phyloP scores from a whole-genome alignment of 2,113 vertebrate genomes.

The Glaucomys volans region DNA sequence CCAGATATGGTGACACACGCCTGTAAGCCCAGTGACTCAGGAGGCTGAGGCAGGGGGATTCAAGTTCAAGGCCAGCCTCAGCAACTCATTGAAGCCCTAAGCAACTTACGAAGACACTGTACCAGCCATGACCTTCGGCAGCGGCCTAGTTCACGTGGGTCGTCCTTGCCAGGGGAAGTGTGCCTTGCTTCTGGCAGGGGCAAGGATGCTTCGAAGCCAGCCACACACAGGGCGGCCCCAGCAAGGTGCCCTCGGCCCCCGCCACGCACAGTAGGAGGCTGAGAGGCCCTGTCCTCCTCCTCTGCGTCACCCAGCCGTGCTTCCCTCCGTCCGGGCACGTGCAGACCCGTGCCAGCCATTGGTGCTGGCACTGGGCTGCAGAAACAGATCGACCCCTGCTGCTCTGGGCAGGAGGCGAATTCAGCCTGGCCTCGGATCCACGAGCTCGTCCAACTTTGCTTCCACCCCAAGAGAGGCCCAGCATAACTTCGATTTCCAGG shows the following conservation, averaged over 20 bases:
- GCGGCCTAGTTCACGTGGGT: background rate
- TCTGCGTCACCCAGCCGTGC: accelerated
- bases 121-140: accelerated
- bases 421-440: background rate
- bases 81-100: too few relatives aligned
- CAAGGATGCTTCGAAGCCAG: background rate
- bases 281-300: background rate
- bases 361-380: accelerated
- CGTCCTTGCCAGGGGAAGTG: background rate
- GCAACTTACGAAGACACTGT: too few relatives aligned
- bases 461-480: accelerated
- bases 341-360: background rate
- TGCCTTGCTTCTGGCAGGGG: background rate
- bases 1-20: too few relatives aligned
- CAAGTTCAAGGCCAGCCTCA: too few relatives aligned
- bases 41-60: too few relatives aligned
- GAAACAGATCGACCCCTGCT: accelerated
- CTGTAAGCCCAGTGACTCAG: too few relatives aligned
- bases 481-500: too few relatives aligned
- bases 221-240: accelerated
- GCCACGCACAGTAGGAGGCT: accelerated
- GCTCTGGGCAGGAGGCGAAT: background rate
- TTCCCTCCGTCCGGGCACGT: too few relatives aligned
- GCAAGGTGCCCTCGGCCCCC: accelerated
- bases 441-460: background rate